Evolutionary conservation across 2,113 vertebrate species (phyloP).

Genomic region (Actenoides hombroni): DNA sequence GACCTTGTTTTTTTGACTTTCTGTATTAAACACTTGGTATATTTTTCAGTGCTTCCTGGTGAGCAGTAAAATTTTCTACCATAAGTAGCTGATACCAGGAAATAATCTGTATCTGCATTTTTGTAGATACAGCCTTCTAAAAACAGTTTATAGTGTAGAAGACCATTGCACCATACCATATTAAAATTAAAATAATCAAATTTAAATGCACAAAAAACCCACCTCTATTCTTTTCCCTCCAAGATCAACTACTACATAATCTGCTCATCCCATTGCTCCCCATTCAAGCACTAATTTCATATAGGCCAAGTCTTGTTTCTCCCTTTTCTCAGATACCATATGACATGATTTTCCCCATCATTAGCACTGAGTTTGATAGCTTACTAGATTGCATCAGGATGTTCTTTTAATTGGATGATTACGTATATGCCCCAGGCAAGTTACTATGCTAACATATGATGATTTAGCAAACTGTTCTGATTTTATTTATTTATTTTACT

Average conservation of each 20-base stretch:
- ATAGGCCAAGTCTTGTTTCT: neutral
- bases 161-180: neutral
- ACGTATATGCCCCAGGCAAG: neutral
- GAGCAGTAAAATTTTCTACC: neutral
- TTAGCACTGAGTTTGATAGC: slow-evolving; percentile 30
- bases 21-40: neutral
- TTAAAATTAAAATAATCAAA: neutral
- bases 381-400: slow-evolving; percentile 12
- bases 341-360: slow-evolving; percentile 17
- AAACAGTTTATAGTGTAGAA: neutral
- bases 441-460: neutral
- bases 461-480: slow-evolving; percentile 14
- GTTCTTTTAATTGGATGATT: slow-evolving; percentile 43
- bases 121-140: neutral
- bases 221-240: neutral
- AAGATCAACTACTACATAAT: neutral
- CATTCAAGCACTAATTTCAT: neutral
- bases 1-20: accelerated
- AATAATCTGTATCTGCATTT: neutral
- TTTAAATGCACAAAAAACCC: neutral
- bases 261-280: neutral
- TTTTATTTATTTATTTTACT: slow-evolving; percentile 57
- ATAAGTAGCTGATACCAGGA: neutral
- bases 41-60: neutral
- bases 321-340: neutral